Conservation (phyloP, 2,797 vertebrate genomes). For the Pteronotus mesoamericanus region DNA sequence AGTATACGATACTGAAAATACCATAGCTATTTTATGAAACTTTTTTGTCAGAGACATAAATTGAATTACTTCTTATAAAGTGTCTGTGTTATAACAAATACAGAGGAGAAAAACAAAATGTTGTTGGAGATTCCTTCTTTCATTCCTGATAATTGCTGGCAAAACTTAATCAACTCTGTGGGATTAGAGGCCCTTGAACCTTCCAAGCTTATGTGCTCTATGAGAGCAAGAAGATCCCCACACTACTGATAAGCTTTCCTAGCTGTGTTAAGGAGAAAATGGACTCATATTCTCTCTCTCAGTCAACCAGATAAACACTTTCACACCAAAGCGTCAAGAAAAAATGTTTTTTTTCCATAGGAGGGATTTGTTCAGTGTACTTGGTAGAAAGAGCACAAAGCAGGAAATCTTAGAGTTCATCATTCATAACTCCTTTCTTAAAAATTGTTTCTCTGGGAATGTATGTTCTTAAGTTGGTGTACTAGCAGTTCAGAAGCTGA, state of each 20-base stretch:
- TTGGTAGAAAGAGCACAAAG: not conserved
- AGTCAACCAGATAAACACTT: not conserved
- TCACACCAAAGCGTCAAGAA: not conserved
- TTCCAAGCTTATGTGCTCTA: not conserved
- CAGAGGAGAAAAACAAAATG: not conserved
- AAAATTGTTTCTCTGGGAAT: not conserved
- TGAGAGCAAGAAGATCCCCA: not conserved
- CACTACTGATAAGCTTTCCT: not conserved
- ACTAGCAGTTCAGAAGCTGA: not conserved
- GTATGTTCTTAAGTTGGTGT: not conserved
- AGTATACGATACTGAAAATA: not conserved
- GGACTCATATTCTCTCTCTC: not conserved
- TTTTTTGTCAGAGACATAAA: not conserved
- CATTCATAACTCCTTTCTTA: not conserved
- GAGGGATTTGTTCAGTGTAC: not conserved
- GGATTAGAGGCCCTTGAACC: not conserved
- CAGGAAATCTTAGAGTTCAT: not conserved
- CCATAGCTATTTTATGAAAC: not conserved
- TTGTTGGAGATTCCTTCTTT: not conserved
- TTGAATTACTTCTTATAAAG: not conserved
- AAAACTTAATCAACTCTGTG: not conserved
- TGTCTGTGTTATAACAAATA: conserved; percentile 1
- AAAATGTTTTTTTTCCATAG: not conserved
- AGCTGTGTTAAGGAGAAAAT: not conserved
- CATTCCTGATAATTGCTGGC: not conserved